phyloP scores from a whole-genome alignment of 2,888 invertebrate species.

The Tetanocera ferruginea region DNA sequence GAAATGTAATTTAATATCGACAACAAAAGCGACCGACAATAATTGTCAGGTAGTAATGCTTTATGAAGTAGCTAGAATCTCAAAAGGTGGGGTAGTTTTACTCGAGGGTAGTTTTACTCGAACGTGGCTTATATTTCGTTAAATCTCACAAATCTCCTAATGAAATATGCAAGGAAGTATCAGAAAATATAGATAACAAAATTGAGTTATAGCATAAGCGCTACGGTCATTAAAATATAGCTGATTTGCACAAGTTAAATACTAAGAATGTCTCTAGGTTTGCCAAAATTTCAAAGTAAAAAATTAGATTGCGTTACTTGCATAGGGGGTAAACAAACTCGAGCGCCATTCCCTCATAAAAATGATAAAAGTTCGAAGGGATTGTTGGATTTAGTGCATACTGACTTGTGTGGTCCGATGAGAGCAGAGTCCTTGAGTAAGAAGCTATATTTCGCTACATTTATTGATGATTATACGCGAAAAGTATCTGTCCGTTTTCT shows the following conservation, averaged over 20 bases:
- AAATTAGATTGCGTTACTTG: constrained; percentile 29
- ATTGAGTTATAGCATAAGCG: constrained; percentile 39
- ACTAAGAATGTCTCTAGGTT: background rate
- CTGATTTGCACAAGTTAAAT: constrained; percentile 1
- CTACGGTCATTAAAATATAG: constrained; percentile 34
- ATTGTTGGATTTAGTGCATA: too few species aligned
- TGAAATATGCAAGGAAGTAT: too few species aligned
- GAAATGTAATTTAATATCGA: too few species aligned
- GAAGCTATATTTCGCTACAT: too few species aligned
- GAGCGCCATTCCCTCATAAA: constrained; percentile 24
- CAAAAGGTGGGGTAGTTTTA: constrained; percentile 1
- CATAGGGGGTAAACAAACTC: constrained; percentile 34
- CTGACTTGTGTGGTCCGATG: too few species aligned
- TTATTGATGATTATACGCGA: too few species aligned
- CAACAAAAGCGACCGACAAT: background rate
- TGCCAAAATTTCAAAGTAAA: background rate
- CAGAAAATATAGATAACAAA: background rate
- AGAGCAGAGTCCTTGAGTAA: too few species aligned
- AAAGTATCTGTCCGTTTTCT: too few species aligned
- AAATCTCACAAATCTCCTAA: too few species aligned
- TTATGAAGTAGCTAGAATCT: background rate
- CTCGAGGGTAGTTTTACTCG: too few species aligned
- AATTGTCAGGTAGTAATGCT: background rate
- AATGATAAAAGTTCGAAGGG: constrained; percentile 28
- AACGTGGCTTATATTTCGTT: too few species aligned